Evolutionary conservation across 2,113 vertebrate genomes (phyloP).

Genomic region (Equus przewalskii): DNA sequence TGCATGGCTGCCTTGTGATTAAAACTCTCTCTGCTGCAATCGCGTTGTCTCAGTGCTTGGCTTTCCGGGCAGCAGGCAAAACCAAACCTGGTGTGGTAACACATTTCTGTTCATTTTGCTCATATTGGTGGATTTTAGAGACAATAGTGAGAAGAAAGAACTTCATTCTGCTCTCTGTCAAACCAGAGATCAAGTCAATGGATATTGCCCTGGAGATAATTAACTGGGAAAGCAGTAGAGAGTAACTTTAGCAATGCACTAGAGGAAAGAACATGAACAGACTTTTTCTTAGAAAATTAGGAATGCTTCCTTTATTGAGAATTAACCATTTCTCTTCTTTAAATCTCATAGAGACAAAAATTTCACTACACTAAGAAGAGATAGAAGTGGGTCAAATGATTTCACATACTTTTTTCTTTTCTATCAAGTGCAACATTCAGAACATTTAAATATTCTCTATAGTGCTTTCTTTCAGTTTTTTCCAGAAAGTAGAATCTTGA

Average conservation of each 20-base stretch:
- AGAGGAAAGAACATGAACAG: background rate
- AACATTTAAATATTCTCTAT: background rate
- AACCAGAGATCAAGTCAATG: background rate
- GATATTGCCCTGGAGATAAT: background rate
- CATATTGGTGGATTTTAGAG: background rate
- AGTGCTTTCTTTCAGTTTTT: background rate
- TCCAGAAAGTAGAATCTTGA: background rate
- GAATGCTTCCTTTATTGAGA: background rate
- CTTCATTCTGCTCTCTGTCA: background rate
- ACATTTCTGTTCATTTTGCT: background rate
- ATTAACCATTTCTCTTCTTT: background rate
- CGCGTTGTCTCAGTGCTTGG: too few relatives aligned
- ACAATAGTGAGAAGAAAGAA: background rate
- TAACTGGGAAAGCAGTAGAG: background rate
- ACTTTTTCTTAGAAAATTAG: background rate
- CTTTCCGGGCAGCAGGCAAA: too few relatives aligned
- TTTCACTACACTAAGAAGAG: background rate
- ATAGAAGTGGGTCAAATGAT: background rate
- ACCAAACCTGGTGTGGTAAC: too few relatives aligned
- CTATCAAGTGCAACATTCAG: background rate
- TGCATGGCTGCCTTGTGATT: too few relatives aligned
- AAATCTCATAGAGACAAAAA: background rate
- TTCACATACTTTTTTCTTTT: background rate
- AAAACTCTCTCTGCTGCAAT: too few relatives aligned
- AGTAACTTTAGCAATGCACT: background rate